Evolutionary conservation across 64 coral and sea anemone genomes (phyloP).

Genomic region (Stylophora pistillata): DNA sequence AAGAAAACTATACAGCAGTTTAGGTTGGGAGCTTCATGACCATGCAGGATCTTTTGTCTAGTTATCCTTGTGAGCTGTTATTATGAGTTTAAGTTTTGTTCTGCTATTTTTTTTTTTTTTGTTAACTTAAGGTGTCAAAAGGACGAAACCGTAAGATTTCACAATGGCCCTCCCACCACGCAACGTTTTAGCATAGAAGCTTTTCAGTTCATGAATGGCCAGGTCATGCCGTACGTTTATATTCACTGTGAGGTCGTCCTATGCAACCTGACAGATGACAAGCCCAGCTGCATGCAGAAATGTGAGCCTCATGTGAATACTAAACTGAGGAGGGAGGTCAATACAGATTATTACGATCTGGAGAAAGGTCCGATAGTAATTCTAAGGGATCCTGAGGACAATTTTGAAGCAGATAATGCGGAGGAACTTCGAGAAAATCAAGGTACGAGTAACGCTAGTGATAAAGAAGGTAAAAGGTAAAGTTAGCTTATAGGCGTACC

Average conservation of each 20-base stretch:
- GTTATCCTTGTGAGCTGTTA: too few species aligned
- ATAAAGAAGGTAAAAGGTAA: background rate
- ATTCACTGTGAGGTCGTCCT: slow-evolving; percentile 80
- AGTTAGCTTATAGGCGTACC: too few species aligned
- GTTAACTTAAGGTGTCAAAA: slow-evolving; percentile 68
- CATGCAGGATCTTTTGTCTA: too few species aligned
- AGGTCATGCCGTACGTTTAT: slow-evolving; percentile 60
- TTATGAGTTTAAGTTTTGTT: background rate
- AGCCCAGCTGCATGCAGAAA: slow-evolving; percentile 51
- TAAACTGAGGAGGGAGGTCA: slow-evolving; percentile 40
- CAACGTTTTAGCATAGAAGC: slow-evolving; percentile 79
- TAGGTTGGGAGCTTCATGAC: too few species aligned
- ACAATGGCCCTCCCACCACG: slow-evolving; percentile 35
- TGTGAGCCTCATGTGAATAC: background rate
- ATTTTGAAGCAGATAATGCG: background rate
- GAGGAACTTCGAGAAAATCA: background rate
- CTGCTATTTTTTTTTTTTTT: background rate
- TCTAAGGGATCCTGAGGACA: background rate
- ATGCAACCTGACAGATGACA: slow-evolving; percentile 67
- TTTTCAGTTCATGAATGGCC: slow-evolving; percentile 73
- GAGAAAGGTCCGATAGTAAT: slow-evolving; percentile 61
- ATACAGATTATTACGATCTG: slow-evolving; percentile 41
- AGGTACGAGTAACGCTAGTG: background rate
- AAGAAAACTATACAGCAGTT: too few species aligned
- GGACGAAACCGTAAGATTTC: slow-evolving; percentile 52